Evolutionary conservation across 2,888 invertebrate species (phyloP), one percentile per base, ranked within the genome.

Genomic region (Dryocosmus kuriphilus): DNA sequence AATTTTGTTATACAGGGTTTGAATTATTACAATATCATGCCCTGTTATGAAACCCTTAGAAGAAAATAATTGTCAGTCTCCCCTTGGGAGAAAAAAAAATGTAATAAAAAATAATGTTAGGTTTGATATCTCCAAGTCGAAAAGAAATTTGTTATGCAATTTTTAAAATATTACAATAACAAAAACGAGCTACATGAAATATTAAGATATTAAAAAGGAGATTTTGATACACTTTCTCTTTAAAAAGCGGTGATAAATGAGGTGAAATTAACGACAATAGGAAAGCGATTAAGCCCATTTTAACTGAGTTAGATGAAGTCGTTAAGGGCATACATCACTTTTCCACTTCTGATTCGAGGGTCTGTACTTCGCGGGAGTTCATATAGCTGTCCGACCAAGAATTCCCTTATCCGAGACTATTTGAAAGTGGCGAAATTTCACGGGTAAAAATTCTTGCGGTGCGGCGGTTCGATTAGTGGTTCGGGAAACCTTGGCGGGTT

Each of bases 331-430:
- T n/a, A n/a, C n/a, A 51, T 51, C 19, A 51, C 51, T 51, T 51
- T 51, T 51, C 51, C 51, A 51, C 51, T 51, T 51, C 51, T 51
- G 51, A 51, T 51, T 51, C n/a, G 51, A 51, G 51, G 51, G n/a
- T 51, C n/a, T 51, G 2, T 51, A 51, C 51, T 51, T n/a, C 3
- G 51, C n/a, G n/a, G n/a, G 51, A 51, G 51, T n/a, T 51, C n/a
- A 51, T 51, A n/a, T 51, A n/a, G n/a, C 51, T 51, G 51, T 16
- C n/a, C n/a, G n/a, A n/a, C 51, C 51, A 51, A 51, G 51, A n/a
- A 51, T 9, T n/a, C 51, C 51, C 8, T 51, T 51, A 51, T n/a
- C 51, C n/a, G 51, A 51, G 51, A 19, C 51, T 51, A 19, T 8
- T 51, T 8, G 51, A n/a, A n/a, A 51, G 51, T 51, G n/a, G 51